Conservation (phyloP, 2,797 vertebrate genomes). For the Tapirus indicus region DNA sequence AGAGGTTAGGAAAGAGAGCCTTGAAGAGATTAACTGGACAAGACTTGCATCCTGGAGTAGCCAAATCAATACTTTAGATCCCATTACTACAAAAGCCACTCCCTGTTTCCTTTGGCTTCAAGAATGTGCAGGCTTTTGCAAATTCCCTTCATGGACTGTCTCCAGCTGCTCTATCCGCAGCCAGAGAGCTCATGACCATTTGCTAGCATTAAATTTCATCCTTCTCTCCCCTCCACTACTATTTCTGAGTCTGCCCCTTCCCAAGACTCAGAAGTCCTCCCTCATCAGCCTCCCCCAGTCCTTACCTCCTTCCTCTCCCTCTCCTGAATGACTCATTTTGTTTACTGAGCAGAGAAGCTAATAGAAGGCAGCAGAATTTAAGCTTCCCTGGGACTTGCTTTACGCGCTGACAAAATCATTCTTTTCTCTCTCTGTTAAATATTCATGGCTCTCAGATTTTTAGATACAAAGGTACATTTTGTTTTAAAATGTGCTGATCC, state of each 20-base stretch:
- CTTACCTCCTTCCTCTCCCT: constrained; percentile 66
- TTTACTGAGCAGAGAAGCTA: constrained; percentile 88
- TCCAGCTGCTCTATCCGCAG: constrained; percentile 66
- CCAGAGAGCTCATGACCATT: constrained; percentile 60
- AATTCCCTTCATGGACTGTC: constrained; percentile 60
- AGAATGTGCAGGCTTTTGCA: constrained; percentile 59
- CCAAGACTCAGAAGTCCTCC: constrained; percentile 22
- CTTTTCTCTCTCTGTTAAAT: constrained; percentile 88
- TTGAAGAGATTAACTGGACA: constrained; percentile 62
- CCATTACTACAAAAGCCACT: constrained; percentile 40
- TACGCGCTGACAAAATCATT: constrained; percentile 89
- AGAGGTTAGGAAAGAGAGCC: constrained; percentile 29
- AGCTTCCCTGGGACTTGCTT: constrained; percentile 87
- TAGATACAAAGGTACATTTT: constrained; percentile 90
- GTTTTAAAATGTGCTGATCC: constrained; percentile 88
- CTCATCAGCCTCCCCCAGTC: background rate
- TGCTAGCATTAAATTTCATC: constrained; percentile 38
- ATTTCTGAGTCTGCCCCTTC: constrained; percentile 24
- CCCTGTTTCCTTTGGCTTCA: constrained; percentile 48
- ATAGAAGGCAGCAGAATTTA: constrained; percentile 88
- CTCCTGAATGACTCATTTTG: constrained; percentile 86
- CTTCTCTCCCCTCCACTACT: background rate
- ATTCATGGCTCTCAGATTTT: constrained; percentile 88
- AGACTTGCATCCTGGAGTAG: constrained; percentile 31
- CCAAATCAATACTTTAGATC: constrained; percentile 53